Evolutionary conservation across 2,888 invertebrate species (phyloP).

Genomic region (Xestia c-nigrum): DNA sequence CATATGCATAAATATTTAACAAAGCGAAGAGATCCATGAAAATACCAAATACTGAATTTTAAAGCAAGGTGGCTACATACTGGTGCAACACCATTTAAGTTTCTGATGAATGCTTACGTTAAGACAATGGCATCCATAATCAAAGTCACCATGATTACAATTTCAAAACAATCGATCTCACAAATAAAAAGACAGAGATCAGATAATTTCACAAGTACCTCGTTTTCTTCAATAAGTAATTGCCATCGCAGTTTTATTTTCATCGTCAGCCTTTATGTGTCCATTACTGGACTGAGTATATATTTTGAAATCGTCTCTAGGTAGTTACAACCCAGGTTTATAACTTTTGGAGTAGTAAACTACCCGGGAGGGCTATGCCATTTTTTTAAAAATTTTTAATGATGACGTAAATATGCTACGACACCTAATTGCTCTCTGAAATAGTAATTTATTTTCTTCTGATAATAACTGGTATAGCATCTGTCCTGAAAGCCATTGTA

Average conservation of each 20-base stretch:
- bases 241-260: constrained; percentile 30
- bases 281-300: constrained; percentile 10
- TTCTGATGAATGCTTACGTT: background rate
- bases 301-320: constrained; percentile 8
- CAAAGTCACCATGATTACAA: background rate
- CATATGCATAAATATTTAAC: too few species aligned
- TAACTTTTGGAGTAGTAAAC: constrained; percentile 8
- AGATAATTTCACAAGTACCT: constrained; percentile 11
- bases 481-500: background rate
- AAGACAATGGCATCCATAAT: background rate
- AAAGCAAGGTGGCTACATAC: too few species aligned
- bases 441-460: background rate
- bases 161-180: background rate
- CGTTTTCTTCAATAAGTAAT: background rate
- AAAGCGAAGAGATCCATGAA: too few species aligned
- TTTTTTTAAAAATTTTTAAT: background rate
- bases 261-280: constrained; percentile 27
- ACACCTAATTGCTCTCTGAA: too few species aligned
- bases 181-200: too few species aligned
- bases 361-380: background rate
- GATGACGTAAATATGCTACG: background rate
- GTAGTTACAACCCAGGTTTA: background rate
- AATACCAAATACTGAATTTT: too few species aligned
- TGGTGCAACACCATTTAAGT: too few species aligned
- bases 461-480: background rate